phyloP scores from a whole-genome alignment of 2,113 vertebrate species.

The Hemicordylus capensis region DNA sequence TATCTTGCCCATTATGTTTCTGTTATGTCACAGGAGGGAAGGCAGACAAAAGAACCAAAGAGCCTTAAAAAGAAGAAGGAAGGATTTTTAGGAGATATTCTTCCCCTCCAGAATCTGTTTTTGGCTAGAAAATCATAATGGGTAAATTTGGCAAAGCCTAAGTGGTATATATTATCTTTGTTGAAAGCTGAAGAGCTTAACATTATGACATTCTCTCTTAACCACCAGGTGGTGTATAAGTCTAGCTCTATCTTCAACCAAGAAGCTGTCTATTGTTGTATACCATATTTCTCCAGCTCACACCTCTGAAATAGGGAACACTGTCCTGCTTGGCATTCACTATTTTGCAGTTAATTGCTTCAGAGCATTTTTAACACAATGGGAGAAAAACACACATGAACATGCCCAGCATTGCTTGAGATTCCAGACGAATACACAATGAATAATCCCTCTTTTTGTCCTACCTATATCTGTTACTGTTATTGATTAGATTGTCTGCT shows the following conservation, averaged over 20 bases:
- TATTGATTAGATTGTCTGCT: constrained; percentile 15
- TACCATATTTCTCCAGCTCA: not conserved
- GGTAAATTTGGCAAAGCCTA: not conserved
- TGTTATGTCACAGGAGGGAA: too few species aligned
- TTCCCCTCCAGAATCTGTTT: not conserved
- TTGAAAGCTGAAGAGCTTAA: not conserved
- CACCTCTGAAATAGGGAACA: constrained; percentile 7
- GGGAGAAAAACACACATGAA: not conserved
- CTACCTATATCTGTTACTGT: not conserved
- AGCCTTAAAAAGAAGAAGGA: not conserved
- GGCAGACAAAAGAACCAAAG: not conserved
- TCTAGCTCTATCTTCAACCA: not conserved
- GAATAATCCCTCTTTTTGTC: not conserved
- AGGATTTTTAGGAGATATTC: not conserved
- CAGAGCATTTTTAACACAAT: constrained; percentile 5
- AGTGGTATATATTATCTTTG: not conserved
- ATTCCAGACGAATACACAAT: not conserved
- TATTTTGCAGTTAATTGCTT: constrained; percentile 11
- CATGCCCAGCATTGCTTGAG: not conserved
- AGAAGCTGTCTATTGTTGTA: not conserved
- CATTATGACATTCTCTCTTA: constrained; percentile 10
- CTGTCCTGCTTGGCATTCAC: accelerated
- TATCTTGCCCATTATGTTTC: too few species aligned
- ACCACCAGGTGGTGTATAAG: constrained; percentile 30
- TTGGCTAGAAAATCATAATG: not conserved